Evolutionary conservation across 2,797 vertebrate genomes (phyloP).

Genomic region (Sebastes reedi): DNA sequence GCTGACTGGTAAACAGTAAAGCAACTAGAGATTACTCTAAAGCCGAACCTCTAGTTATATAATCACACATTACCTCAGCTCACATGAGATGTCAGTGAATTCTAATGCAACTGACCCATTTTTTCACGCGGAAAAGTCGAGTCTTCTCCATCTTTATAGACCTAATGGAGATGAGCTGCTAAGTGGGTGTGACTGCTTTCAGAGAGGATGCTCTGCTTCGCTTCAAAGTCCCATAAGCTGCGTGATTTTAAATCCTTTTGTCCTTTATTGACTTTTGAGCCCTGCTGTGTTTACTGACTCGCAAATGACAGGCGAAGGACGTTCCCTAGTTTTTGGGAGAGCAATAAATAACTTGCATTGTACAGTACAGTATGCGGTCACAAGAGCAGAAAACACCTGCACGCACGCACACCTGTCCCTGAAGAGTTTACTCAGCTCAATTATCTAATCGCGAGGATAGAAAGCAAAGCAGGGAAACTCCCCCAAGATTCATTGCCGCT

Average conservation of each 20-base stretch:
- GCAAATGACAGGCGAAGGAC: constrained; percentile 49
- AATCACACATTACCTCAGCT: constrained; percentile 40
- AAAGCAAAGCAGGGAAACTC: background rate
- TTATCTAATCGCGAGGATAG: constrained; percentile 39
- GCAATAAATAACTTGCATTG: background rate
- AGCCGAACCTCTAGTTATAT: constrained; percentile 35
- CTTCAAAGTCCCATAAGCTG: constrained; percentile 33
- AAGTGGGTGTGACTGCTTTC: constrained; percentile 5
- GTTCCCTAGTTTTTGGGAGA: constrained; percentile 12
- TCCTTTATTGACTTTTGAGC: constrained; percentile 48
- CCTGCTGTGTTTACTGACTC: constrained; percentile 47
- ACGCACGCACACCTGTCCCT: constrained; percentile 12
- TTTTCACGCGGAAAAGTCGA: background rate
- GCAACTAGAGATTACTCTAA: constrained; percentile 23
- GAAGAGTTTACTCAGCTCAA: constrained; percentile 18
- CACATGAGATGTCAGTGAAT: constrained; percentile 9
- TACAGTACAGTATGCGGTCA: background rate
- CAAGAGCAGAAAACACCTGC: constrained; percentile 34
- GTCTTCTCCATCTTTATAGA: constrained; percentile 10
- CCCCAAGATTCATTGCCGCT: constrained; percentile 34
- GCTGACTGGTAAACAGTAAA: constrained; percentile 28
- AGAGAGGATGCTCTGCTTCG: background rate
- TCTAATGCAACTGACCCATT: constrained; percentile 43
- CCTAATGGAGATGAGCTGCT: constrained; percentile 28
- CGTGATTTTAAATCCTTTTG: constrained; percentile 41